Percentiles rank a stretch among this genome's conserved stretches.
These are phyloP conservation scores for Cottus gobio DNA, from an alignment of 2,113 vertebrate species.

Conservation along the genomic window DNA sequence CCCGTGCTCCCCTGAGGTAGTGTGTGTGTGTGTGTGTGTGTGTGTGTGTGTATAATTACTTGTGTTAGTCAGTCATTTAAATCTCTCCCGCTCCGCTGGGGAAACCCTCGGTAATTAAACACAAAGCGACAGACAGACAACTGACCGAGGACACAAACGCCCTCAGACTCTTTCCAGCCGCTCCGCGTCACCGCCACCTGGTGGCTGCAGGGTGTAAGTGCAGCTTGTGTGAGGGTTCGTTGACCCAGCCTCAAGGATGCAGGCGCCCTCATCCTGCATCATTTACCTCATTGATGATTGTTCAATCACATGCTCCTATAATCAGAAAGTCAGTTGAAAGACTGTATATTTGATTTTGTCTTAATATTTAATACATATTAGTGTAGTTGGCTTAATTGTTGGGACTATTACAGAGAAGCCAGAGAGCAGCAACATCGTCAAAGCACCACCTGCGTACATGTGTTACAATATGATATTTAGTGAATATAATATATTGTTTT, in stretches of 20 bases:
- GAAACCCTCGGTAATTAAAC: slow-evolving; percentile 17
- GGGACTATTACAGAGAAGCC: not conserved
- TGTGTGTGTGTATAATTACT: slow-evolving; percentile 14
- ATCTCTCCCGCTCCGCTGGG: not conserved
- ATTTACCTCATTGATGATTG: too few relatives aligned
- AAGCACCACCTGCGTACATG: not conserved
- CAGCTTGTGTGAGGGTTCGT: not conserved
- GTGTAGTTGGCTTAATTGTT: not conserved
- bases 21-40: slow-evolving; percentile 9
- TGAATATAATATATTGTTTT: not conserved
- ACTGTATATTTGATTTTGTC: too few relatives aligned
- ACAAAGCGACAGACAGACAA: not conserved
- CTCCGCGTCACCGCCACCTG: slow-evolving; percentile 32
- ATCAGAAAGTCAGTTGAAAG: not conserved
- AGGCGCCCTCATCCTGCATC: too few relatives aligned
- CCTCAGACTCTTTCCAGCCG: not conserved
- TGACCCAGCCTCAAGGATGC: too few relatives aligned
- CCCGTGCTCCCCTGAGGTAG: not conserved
- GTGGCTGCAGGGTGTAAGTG: slow-evolving; percentile 20
- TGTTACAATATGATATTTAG: not conserved
- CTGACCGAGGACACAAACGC: not conserved
- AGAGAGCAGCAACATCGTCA: not conserved
- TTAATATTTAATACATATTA: not conserved
- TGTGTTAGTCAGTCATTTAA: slow-evolving; percentile 24
- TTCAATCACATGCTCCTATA: too few relatives aligned